phyloP scores from a whole-genome alignment of 1,140 invertebrate species.

The Leptinotarsa defecta region DNA sequence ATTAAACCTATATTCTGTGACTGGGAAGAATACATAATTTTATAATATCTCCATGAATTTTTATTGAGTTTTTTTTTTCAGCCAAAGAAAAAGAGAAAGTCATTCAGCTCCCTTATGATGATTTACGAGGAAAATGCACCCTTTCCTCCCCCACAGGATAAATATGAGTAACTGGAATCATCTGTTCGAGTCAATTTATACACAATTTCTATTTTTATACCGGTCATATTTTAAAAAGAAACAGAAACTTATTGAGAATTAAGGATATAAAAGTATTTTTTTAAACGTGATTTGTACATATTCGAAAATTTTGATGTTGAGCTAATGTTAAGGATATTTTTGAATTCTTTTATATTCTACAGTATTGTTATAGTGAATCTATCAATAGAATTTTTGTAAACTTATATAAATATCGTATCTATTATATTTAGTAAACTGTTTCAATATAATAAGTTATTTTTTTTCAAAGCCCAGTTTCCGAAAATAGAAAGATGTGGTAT shows the following conservation, averaged over 20 bases:
- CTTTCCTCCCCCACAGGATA: constrained; percentile 56
- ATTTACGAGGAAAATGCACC: constrained; percentile 68
- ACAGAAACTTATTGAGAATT: neutral
- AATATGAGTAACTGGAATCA: neutral
- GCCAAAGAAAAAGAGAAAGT: constrained; percentile 56
- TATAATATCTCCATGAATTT: too few relatives aligned
- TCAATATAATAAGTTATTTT: neutral
- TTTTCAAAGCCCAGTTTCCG: too few relatives aligned
- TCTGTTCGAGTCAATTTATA: neutral
- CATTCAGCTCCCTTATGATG: constrained; percentile 64
- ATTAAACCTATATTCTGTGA: too few relatives aligned
- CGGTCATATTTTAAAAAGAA: neutral
- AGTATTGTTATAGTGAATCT: neutral
- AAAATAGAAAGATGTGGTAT: too few relatives aligned
- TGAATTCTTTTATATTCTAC: neutral
- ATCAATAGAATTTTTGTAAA: neutral
- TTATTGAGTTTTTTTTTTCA: constrained; percentile 32
- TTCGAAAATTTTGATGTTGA: neutral
- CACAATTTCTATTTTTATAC: neutral
- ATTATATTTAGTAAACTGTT: neutral
- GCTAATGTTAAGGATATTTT: neutral
- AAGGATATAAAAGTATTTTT: neutral
- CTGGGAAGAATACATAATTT: too few relatives aligned
- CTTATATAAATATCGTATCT: constrained; percentile 1
- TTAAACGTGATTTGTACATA: neutral